These are phyloP conservation scores for Drosophila sturtevanti DNA, from an alignment of 1,140 invertebrate genomes.

Conservation along the genomic window DNA sequence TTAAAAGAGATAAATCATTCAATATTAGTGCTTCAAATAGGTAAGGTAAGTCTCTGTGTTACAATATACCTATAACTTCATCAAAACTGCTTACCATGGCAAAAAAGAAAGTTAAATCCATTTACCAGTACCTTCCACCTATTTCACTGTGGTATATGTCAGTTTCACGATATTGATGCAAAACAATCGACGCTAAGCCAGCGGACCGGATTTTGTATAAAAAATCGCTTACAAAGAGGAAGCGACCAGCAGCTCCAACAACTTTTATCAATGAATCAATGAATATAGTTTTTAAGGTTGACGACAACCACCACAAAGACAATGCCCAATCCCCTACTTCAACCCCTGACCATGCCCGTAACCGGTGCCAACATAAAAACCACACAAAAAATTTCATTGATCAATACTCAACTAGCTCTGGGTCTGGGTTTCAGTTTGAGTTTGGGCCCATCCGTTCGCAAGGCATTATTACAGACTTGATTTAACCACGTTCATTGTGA, in stretches of 20 bases:
- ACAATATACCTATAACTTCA: no score
- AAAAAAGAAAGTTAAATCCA: constrained; percentile 16
- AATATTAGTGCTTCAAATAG: no score
- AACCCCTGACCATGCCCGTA: background rate
- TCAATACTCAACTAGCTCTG: constrained; percentile 26
- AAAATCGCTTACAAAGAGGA: constrained; percentile 75
- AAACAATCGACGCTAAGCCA: constrained; percentile 12
- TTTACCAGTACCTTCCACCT: constrained; percentile 32
- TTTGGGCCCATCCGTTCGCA: constrained; percentile 37
- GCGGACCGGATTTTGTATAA: constrained; percentile 57
- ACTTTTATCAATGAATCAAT: constrained; percentile 77
- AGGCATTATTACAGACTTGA: constrained; percentile 52
- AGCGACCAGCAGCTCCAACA: constrained; percentile 41
- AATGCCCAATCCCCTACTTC: constrained; percentile 14
- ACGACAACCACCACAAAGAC: constrained; percentile 50
- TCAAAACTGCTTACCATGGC: background rate
- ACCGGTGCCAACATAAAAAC: constrained; percentile 43
- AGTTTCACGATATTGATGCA: constrained; percentile 60
- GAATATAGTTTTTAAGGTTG: constrained; percentile 57
- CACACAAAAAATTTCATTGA: constrained; percentile 57
- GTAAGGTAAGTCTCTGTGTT: no score
- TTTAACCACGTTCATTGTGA: constrained; percentile 45
- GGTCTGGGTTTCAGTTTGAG: background rate
- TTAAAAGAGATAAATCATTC: no score
- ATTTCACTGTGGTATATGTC: constrained; percentile 35